Conservation (phyloP, 2,797 vertebrate species). For the Danio kyathit region DNA sequence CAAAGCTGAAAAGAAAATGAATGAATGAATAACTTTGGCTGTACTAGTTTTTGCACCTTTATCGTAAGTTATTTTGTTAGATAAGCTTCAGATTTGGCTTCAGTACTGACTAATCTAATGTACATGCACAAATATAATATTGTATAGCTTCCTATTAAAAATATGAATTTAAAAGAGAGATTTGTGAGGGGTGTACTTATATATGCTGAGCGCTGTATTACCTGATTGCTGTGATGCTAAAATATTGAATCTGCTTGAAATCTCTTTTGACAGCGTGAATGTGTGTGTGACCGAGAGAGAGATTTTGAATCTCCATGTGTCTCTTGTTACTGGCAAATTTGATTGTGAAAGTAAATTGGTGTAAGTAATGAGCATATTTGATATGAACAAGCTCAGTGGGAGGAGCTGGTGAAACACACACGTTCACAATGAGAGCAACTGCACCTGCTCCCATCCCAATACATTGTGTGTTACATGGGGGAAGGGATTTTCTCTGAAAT, state of each 20-base stretch:
- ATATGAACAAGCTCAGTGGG: constrained; percentile 38
- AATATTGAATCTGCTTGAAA: background rate
- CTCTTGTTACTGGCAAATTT: background rate
- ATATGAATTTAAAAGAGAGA: too few relatives aligned
- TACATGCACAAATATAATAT: too few relatives aligned
- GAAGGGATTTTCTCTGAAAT: constrained; percentile 16
- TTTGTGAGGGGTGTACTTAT: too few relatives aligned
- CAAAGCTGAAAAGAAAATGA: too few relatives aligned
- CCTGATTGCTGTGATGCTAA: background rate
- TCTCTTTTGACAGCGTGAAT: background rate
- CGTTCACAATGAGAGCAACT: constrained; percentile 20
- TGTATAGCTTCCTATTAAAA: too few relatives aligned
- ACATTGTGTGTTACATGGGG: constrained; percentile 10
- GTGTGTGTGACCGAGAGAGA: too few relatives aligned
- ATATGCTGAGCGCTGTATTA: too few relatives aligned
- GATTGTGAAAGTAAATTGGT: constrained; percentile 9
- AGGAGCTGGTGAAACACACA: constrained; percentile 44
- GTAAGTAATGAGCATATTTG: constrained; percentile 22
- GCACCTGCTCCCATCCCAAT: constrained; percentile 43
- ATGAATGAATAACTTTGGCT: too few relatives aligned
- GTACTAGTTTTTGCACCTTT: too few relatives aligned
- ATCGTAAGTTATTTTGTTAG: too few relatives aligned
- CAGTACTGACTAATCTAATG: too few relatives aligned
- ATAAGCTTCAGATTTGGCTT: too few relatives aligned
- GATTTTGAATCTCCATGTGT: background rate